Evolutionary conservation across 1,140 invertebrate species (phyloP).

Genomic region (Brachionus plicatilis): DNA sequence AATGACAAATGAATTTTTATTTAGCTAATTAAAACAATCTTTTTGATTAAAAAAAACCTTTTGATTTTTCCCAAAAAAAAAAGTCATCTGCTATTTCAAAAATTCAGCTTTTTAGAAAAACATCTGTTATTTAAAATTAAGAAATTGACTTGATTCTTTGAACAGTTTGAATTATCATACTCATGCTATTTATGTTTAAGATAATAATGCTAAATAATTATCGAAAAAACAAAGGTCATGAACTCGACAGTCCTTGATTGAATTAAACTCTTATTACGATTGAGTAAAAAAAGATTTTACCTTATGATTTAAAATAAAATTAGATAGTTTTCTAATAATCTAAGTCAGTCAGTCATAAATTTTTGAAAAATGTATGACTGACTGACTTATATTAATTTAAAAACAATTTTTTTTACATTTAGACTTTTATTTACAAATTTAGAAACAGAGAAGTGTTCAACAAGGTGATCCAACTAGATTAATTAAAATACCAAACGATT

Average conservation of each 20-base stretch:
- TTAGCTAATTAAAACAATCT: not conserved
- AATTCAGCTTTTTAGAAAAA: not conserved
- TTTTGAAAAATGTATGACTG: too few relatives aligned
- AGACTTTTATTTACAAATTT: too few relatives aligned
- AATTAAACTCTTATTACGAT: not conserved
- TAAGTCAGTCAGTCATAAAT: not conserved
- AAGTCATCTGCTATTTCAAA: not conserved
- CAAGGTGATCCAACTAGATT: too few relatives aligned
- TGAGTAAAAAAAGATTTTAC: not conserved
- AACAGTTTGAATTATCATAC: not conserved
- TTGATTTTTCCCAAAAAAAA: not conserved
- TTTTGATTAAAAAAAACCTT: not conserved
- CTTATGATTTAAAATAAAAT: not conserved
- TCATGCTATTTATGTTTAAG: not conserved
- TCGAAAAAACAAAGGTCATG: not conserved
- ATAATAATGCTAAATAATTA: not conserved
- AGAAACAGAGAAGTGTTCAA: too few relatives aligned
- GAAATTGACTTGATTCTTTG: not conserved
- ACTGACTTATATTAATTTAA: too few relatives aligned
- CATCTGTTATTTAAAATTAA: not conserved
- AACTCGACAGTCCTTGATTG: not conserved
- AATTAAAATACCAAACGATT: too few relatives aligned
- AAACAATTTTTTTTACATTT: too few relatives aligned
- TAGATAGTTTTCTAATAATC: not conserved
- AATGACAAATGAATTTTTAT: not conserved